Evolutionary conservation across 2,113 vertebrate species (phyloP).

Genomic region (Lampris megalopsis): DNA sequence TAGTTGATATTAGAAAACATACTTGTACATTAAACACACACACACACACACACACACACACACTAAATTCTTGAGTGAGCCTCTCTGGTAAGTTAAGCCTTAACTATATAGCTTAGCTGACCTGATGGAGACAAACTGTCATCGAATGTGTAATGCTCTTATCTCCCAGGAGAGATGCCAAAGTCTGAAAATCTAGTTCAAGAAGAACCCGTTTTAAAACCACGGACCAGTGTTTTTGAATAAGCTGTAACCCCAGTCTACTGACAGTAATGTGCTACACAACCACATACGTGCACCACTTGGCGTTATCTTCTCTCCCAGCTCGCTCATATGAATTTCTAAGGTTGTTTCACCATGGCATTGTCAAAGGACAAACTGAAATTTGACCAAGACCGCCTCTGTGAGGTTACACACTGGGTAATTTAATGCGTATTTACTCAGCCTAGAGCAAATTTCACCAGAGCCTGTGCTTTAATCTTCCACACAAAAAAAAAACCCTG

Average conservation of each 20-base stretch:
- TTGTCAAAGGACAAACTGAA: not conserved
- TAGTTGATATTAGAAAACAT: slow-evolving; percentile 4
- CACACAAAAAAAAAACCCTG: slow-evolving; percentile 5
- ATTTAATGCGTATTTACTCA: slow-evolving; percentile 37
- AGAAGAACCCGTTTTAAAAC: too few species aligned
- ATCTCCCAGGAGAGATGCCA: too few species aligned
- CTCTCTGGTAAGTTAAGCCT: not conserved
- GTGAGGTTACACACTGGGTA: slow-evolving; percentile 11
- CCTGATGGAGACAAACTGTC: not conserved
- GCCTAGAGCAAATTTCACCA: slow-evolving; percentile 24
- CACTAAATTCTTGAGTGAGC: slow-evolving; percentile 7
- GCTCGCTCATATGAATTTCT: not conserved
- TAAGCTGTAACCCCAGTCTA: too few species aligned
- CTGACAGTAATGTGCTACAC: too few species aligned
- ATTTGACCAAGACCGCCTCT: slow-evolving; percentile 4
- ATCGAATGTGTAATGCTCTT: too few species aligned
- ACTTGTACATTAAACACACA: too few species aligned
- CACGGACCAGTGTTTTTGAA: too few species aligned
- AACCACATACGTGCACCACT: not conserved
- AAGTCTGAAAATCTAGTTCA: too few species aligned
- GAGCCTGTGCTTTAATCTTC: slow-evolving; percentile 9
- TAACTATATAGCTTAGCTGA: not conserved
- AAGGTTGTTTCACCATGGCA: not conserved
- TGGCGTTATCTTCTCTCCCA: not conserved
- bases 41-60: not conserved